Evolutionary conservation across 2,113 vertebrate species (phyloP).

Genomic region (Elephantulus edwardii): DNA sequence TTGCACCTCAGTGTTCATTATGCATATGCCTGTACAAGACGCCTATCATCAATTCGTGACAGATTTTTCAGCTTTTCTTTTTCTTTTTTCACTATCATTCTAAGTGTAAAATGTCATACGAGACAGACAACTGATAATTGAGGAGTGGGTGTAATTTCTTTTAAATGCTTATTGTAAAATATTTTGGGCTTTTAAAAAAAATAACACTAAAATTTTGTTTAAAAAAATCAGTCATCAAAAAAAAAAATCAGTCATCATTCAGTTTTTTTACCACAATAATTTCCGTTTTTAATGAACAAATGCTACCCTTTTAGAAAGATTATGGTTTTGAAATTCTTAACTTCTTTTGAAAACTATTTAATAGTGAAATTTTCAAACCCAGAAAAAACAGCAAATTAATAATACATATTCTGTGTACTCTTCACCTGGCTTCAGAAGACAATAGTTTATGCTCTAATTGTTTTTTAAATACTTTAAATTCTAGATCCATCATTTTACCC

Average conservation of each 20-base stretch:
- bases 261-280: background rate
- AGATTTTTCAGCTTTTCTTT: no score
- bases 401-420: background rate
- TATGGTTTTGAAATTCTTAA: constrained; percentile 11
- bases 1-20: no score
- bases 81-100: no score
- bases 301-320: constrained; percentile 1
- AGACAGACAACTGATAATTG: background rate
- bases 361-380: background rate
- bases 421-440: background rate
- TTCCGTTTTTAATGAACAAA: constrained; percentile 9
- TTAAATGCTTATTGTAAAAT: constrained; percentile 42
- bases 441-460: background rate
- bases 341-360: background rate
- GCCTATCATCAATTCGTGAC: no score
- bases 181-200: background rate
- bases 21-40: no score
- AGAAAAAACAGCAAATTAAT: background rate
- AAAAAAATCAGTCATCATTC: background rate
- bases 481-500: background rate
- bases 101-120: no score
- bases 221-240: no score
- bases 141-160: background rate
- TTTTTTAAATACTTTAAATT: background rate
- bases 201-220: constrained; percentile 1